phyloP scores from a whole-genome alignment of 1,140 invertebrate genomes.

The Diachasma alloeum region DNA sequence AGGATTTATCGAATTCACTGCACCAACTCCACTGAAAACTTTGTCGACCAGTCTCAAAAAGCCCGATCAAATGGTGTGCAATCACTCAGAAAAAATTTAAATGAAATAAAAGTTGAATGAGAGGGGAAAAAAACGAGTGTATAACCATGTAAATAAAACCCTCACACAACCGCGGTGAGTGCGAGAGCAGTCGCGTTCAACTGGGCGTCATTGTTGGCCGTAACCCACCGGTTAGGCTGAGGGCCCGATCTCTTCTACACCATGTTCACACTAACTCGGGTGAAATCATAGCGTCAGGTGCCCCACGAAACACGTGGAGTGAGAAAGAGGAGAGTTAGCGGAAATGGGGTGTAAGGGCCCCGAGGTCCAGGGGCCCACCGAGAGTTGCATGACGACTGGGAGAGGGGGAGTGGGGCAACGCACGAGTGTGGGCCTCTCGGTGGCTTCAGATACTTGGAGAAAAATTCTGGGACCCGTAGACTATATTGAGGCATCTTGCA shows the following conservation, averaged over 20 bases:
- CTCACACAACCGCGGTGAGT: constrained; percentile 18
- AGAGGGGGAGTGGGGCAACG: background rate
- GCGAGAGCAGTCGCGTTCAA: constrained; percentile 49
- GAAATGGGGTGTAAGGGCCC: background rate
- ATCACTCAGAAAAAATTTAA: background rate
- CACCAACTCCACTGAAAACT: background rate
- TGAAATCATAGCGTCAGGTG: constrained; percentile 3
- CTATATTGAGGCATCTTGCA: background rate
- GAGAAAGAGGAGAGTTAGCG: background rate
- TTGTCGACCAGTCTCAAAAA: background rate
- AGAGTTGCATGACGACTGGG: constrained; percentile 40
- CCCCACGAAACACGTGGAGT: constrained; percentile 31
- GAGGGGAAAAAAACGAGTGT: background rate
- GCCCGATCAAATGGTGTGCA: background rate
- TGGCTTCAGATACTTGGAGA: background rate
- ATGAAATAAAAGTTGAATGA: background rate
- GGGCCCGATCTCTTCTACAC: constrained; percentile 57
- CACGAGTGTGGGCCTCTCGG: background rate
- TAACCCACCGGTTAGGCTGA: constrained; percentile 39
- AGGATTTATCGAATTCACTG: background rate
- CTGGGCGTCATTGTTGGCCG: constrained; percentile 62
- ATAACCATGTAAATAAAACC: background rate
- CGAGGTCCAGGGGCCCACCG: background rate
- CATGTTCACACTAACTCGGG: constrained; percentile 48
- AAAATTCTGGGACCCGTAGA: background rate